Evolutionary conservation across 2,888 invertebrate genomes (phyloP).

Genomic region (Ormyrus nitidulus): DNA sequence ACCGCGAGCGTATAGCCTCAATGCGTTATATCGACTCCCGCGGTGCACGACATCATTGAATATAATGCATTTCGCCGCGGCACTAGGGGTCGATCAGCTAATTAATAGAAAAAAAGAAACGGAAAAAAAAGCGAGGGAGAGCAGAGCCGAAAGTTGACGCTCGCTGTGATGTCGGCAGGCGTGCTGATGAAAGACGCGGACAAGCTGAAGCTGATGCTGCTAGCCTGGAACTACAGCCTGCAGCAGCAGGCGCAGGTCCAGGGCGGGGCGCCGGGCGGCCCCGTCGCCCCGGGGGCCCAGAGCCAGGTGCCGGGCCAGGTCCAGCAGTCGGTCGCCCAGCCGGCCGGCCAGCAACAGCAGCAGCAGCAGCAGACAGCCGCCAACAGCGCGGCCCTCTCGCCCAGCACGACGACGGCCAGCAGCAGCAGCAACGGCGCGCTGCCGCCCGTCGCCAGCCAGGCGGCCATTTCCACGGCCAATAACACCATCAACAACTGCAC

Average conservation of each 20-base stretch:
- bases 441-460: conserved; percentile 73
- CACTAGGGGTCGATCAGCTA: not conserved
- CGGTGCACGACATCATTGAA: conserved; percentile 5
- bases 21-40: conserved; percentile 51
- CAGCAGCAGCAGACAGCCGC: not conserved
- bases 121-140: not conserved
- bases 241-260: conserved; percentile 77
- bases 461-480: conserved; percentile 74
- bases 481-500: conserved; percentile 74
- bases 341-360: not conserved
- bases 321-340: conserved; percentile 4
- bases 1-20: conserved; percentile 56
- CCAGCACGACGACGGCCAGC: conserved; percentile 66
- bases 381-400: conserved; percentile 64
- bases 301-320: conserved; percentile 1
- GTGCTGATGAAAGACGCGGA: conserved; percentile 87
- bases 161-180: conserved; percentile 72
- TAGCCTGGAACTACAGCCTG: conserved; percentile 92
- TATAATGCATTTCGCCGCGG: conserved; percentile 11
- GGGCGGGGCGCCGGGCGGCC: conserved; percentile 49
- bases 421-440: conserved; percentile 38
- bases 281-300: not conserved
- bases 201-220: conserved; percentile 91
- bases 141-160: not conserved
- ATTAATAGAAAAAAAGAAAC: conserved; percentile 1